Base-by-base conservation (phyloP, 2,888 invertebrate species). In the Amblyteles armatorius region DNA sequence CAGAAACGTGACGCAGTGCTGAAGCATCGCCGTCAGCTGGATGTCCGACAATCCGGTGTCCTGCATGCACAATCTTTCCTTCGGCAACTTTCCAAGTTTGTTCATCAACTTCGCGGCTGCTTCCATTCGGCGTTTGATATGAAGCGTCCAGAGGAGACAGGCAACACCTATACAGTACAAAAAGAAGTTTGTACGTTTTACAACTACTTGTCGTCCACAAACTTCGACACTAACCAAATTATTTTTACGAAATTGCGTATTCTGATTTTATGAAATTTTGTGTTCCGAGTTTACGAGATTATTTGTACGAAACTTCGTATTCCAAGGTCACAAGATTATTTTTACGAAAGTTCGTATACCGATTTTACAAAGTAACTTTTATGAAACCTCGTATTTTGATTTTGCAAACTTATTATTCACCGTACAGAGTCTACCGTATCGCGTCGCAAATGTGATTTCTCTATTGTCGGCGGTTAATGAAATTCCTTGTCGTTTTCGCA, bases 61-160 rank as follows among this genome's bases (percentile, higher is more conserved):
- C 94, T 97, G 97, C 81, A 95, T 94, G 88, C 98, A 98, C 73
- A 98, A 94, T 86, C 97, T 95, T 90, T 98, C 98, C 93, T 97
- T 98, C 0, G 98, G 98, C 73, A 97, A 94, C 93, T 97, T 97
- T 0, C 98, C 97, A 3, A 96, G 96, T 94, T 97, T 98, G 90
- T 97, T 97, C 87, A 96, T 96, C 26, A 98, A 94, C 88, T 97
- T 96, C 84, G 97, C 96, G 29, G 96, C 95, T 2, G 96, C 95
- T 94, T 98, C 97, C 90, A 98, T 96, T 22, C 96, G 95, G 90
- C 97, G 97, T 91, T 96, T 97, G n/a, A 99, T 94, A 91, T 98
- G 97, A 76, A 98, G 97, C 74, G 97, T 97, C 99, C 99, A 99
- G 88, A 98, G 95, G 92, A 99, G 96, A 86, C 96, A 96, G 90